phyloP scores from a whole-genome alignment of 2,888 invertebrate genomes.

The Exocentrus adspersus region DNA sequence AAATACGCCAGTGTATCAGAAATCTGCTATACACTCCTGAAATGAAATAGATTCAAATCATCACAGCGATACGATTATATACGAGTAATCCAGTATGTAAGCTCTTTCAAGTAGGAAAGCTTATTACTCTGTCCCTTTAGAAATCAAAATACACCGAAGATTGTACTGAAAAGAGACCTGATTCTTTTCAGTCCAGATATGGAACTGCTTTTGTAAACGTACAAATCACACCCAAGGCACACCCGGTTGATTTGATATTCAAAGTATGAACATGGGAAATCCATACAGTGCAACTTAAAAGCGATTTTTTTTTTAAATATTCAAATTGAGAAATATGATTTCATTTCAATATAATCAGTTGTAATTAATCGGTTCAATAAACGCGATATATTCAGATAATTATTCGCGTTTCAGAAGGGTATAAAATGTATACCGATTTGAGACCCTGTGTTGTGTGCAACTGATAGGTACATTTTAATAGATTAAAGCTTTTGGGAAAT shows the following conservation, averaged over 20 bases:
- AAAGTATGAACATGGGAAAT: neutral
- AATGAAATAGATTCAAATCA: too few species aligned
- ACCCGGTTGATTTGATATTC: neutral
- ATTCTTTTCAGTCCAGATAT: neutral
- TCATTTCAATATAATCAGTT: neutral
- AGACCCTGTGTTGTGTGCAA: too few species aligned
- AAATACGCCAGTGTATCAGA: too few species aligned
- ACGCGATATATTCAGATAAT: neutral
- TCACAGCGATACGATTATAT: too few species aligned
- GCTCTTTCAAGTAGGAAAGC: neutral
- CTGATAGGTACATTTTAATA: neutral
- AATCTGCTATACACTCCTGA: too few species aligned
- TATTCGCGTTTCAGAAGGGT: neutral
- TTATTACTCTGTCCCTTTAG: neutral
- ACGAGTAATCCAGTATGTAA: too few species aligned
- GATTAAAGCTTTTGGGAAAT: neutral
- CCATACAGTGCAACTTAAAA: too few species aligned
- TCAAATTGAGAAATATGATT: neutral
- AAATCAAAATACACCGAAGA: neutral
- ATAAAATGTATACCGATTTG: neutral
- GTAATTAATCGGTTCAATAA: neutral
- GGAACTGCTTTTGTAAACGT: neutral
- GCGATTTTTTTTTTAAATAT: neutral
- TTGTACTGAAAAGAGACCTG: neutral
- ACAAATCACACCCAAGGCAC: neutral